Evolutionary conservation across 2,888 invertebrate species (phyloP), one percentile per base, ranked within the genome.

Genomic region (Sarcophaga carnaria): DNA sequence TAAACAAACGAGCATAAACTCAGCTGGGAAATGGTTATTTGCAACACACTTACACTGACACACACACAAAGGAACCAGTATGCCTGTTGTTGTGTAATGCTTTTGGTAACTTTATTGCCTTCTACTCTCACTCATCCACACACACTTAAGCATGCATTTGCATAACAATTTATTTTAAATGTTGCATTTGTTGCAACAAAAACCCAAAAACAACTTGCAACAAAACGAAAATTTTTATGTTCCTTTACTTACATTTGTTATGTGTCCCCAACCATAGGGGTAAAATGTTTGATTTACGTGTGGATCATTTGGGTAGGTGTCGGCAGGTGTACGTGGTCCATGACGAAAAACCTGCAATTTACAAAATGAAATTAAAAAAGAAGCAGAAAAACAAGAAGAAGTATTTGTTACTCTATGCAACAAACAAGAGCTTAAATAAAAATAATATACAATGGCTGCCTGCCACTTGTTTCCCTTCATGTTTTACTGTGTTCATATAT

Each of bases 251-350:
- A 97, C 97, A 93, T 95, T 96, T 63, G 97, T 97, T 71, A 98
- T 93, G 92, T 97, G 97, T 75, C 97, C 97, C 95, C 96, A 97
- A 75, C 97, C 97, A 88, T 95, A 95, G 12, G 97, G 97, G 94
- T 95, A 95, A 91, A 95, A 95, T 17, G 95, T 94, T 88, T 95
- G 94, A 90, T 96, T 95, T 75, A 94, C 91, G 90, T 94, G 94
- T 0, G 96, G 96, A 94, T 97, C 97, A 85, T 94, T 96, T 3
- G 97, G 96, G 91, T 96, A 97, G 3, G 96, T 95, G 88, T 95
- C 95, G 47, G 96, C 95, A 5, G 97, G 97, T 85, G 97, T 96
- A 90, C 97, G 94, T 87, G 96, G 96, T 25, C 97, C 97, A 94
- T 97, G 97, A 79, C 97, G 94, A 93, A 95, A 96, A 71, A 97